phyloP scores from a whole-genome alignment of 2,797 vertebrate species.

The Cuniculus paca region DNA sequence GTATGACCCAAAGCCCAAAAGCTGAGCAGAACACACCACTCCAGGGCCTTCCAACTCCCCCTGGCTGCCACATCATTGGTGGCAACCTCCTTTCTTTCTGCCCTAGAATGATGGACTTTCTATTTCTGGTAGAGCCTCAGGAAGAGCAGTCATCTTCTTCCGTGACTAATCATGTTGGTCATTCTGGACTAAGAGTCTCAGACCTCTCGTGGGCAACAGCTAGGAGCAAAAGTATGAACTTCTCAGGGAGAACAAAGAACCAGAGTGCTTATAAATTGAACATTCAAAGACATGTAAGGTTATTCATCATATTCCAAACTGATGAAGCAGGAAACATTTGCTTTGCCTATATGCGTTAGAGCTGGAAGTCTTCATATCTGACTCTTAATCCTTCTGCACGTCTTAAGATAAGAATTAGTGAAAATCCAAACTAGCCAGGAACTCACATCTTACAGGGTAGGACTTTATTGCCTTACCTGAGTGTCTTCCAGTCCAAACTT shows the following conservation, averaged over 20 bases:
- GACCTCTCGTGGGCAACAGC: background rate
- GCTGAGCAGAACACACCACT: background rate
- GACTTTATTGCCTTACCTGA: background rate
- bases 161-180: background rate
- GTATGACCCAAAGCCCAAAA: background rate
- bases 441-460: background rate
- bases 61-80: background rate
- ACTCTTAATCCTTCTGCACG: slow-evolving; percentile 20
- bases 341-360: slow-evolving; percentile 3
- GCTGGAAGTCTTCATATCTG: slow-evolving; percentile 48
- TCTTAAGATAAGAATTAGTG: slow-evolving; percentile 16
- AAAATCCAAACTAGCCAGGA: slow-evolving; percentile 16
- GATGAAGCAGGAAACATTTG: slow-evolving; percentile 40
- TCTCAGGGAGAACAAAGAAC: background rate
- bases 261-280: slow-evolving; percentile 30
- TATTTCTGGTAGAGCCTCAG: background rate
- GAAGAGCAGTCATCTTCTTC: background rate
- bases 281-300: slow-evolving; percentile 34
- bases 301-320: slow-evolving; percentile 52
- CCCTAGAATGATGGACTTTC: background rate
- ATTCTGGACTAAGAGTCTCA: background rate
- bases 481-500: background rate
- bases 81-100: background rate
- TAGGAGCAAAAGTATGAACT: slow-evolving; percentile 4
- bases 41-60: background rate